A percentile compares a stretch with the other conserved stretches of the same genome.
Evolutionary conservation across 2,113 vertebrate genomes (phyloP).

Genomic region (Cyrtonyx montezumae): DNA sequence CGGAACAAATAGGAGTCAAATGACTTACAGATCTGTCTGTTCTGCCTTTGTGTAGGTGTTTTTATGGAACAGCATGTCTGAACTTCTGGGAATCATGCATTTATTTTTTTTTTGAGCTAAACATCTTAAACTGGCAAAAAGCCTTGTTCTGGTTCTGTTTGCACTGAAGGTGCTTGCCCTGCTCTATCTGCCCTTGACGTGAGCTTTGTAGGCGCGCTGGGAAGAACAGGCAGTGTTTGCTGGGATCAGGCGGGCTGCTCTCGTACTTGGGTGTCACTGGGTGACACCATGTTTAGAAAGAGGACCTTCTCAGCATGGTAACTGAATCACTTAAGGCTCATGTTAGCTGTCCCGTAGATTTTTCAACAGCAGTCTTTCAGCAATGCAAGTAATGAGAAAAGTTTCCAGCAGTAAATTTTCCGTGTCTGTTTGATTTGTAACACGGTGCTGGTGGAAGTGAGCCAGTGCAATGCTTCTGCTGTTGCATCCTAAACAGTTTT

Average conservation of each 20-base stretch:
- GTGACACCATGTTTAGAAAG: not conserved
- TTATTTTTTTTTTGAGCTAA: not conserved
- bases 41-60: not conserved
- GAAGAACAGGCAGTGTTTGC: not conserved
- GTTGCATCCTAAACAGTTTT: not conserved
- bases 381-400: not conserved
- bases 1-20: not conserved
- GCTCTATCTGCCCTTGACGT: not conserved
- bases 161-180: not conserved
- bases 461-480: not conserved
- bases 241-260: not conserved
- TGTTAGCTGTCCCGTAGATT: not conserved
- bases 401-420: conserved; percentile 26
- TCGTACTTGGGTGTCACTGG: not conserved
- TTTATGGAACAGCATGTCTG: not conserved
- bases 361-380: not conserved
- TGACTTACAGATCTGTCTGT: not conserved
- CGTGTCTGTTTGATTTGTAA: conserved; percentile 10
- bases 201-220: not conserved
- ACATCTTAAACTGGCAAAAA: not conserved
- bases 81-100: not conserved
- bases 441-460: not conserved
- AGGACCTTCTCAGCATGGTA: not conserved
- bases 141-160: not conserved
- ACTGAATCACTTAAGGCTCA: not conserved